phyloP scores from a whole-genome alignment of 2,113 vertebrate genomes.

The Cephalophus harveyi region DNA sequence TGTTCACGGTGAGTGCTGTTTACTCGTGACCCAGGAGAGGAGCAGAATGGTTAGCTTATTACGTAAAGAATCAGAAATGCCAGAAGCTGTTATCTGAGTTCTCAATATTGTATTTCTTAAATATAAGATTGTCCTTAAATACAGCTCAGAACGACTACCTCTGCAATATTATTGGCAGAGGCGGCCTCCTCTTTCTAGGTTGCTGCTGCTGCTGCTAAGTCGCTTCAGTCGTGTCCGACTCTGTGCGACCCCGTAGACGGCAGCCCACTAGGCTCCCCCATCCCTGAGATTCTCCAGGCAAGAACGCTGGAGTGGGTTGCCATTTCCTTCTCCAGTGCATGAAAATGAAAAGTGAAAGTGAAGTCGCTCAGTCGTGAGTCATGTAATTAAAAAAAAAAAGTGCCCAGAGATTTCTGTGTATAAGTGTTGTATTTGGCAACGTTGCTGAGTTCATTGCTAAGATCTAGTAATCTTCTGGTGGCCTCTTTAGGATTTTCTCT shows the following conservation, averaged over 20 bases:
- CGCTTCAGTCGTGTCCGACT: too few species aligned
- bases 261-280: too few species aligned
- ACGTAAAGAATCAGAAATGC: background rate
- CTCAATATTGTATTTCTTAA: background rate
- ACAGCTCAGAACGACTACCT: background rate
- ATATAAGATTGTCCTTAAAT: background rate
- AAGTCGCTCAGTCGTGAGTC: background rate
- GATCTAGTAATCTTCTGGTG: background rate
- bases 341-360: too few species aligned
- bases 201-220: too few species aligned
- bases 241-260: too few species aligned
- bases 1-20: accelerated
- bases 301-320: too few species aligned
- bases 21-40: background rate
- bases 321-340: too few species aligned
- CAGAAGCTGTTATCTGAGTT: background rate
- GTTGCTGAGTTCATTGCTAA: background rate
- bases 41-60: background rate
- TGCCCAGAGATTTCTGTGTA: background rate
- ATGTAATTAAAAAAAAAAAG: background rate
- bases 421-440: background rate
- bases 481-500: background rate
- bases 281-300: too few species aligned
- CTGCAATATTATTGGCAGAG: background rate
- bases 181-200: background rate